These are phyloP conservation scores for Drosophila nasuta DNA, from an alignment of 1,140 invertebrate species.

Conservation along the genomic window DNA sequence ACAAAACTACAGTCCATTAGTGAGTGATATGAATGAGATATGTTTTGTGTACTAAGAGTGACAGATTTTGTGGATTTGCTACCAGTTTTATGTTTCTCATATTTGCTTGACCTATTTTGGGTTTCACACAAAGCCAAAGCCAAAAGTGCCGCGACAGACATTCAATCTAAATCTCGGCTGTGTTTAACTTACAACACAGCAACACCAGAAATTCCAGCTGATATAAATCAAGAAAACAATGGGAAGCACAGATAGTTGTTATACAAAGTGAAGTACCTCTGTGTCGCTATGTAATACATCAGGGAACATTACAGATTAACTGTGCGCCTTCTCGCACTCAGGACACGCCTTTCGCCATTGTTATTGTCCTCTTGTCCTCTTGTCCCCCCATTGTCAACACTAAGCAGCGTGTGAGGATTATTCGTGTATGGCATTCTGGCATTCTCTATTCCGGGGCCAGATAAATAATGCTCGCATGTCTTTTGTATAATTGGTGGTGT, in stretches of 20 bases:
- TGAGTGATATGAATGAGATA: not conserved
- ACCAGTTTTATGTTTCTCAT: conserved; percentile 43
- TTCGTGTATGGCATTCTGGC: conserved; percentile 31
- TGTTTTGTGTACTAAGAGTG: conserved; percentile 3
- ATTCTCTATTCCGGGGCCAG: conserved; percentile 53
- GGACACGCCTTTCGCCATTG: conserved; percentile 50
- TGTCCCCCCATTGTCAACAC: conserved; percentile 58
- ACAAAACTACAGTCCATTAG: conserved; percentile 40
- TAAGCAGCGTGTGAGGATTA: conserved; percentile 81
- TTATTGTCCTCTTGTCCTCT: conserved; percentile 46
- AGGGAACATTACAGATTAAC: conserved; percentile 65
- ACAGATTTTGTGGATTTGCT: conserved; percentile 18
- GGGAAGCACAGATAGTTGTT: conserved; percentile 42
- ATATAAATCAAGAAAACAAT: conserved; percentile 76
- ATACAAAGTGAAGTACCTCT: conserved; percentile 18
- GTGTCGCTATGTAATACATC: conserved; percentile 21
- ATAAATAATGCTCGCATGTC: conserved; percentile 55
- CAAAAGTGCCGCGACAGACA: conserved; percentile 4
- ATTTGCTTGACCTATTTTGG: conserved; percentile 37
- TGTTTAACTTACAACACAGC: conserved; percentile 35
- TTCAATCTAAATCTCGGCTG: conserved; percentile 23
- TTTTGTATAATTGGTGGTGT: conserved; percentile 79
- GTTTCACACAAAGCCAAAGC: conserved; percentile 14
- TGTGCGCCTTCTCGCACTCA: conserved; percentile 54
- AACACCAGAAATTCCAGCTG: conserved; percentile 25